These are phyloP conservation scores for Cassiopea andromeda DNA, from an alignment of 30 jellyfish, hydroid and myxozoan genomes.

Conservation along the genomic window DNA sequence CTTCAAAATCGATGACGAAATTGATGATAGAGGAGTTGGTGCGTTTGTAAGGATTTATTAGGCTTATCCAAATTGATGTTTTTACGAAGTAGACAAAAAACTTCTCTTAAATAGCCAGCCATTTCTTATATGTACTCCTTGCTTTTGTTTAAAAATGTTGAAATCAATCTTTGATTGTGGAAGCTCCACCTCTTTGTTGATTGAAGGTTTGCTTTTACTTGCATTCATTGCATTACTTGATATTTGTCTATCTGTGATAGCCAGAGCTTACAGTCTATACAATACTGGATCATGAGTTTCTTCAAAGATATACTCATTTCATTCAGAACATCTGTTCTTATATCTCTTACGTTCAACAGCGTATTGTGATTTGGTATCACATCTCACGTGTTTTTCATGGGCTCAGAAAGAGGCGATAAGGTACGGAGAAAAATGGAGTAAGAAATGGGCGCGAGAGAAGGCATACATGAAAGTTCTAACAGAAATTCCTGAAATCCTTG, in stretches of 20 bases:
- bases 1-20: constrained; percentile 84
- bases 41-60: neutral
- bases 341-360: constrained; percentile 43
- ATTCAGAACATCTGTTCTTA: neutral
- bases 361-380: constrained; percentile 78
- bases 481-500: constrained; percentile 82
- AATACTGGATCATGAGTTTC: too few relatives aligned
- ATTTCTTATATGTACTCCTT: neutral
- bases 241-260: too few relatives aligned
- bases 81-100: too few relatives aligned
- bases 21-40: constrained; percentile 96
- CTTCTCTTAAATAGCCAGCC: too few relatives aligned
- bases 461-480: constrained; percentile 55
- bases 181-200: too few relatives aligned
- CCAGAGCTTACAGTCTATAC: too few relatives aligned
- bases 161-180: neutral
- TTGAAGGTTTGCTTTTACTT: too few relatives aligned
- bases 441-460: constrained; percentile 94
- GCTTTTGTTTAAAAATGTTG: neutral
- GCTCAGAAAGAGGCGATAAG: constrained; percentile 80
- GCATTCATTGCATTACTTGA: too few relatives aligned
- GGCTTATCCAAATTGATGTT: too few relatives aligned
- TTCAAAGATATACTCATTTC: neutral
- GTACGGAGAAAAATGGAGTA: constrained; percentile 94
- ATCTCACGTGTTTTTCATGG: constrained; percentile 72